Evolutionary conservation across 2,113 vertebrate genomes (phyloP), one percentile per base, ranked within the genome.

Genomic region (Plecturocebus donacophilus): DNA sequence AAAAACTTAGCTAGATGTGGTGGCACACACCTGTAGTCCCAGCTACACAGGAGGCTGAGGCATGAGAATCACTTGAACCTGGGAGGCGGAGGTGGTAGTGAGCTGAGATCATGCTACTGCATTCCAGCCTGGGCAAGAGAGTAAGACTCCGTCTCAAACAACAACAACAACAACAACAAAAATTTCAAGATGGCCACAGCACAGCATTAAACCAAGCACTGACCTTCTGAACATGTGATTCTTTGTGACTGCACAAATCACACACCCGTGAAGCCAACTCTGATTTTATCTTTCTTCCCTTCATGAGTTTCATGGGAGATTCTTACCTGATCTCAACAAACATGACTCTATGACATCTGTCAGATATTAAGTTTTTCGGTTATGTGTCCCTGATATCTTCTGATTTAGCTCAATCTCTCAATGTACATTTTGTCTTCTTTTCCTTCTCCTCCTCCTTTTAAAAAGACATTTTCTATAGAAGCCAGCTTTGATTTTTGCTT

Each of bases 401-500:
- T 94, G 94, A 80, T 87, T 97, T 91, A n/a, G 90, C 64, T 25
- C 54, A 21, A 1, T 87, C 20, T 58, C 32, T 66, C 35, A 4
- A 8, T 49, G 13, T 54, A 16, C 87, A 20, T 82, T 88, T 54
- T 82, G 38, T 79, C 35, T 75, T 21, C 8, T 49, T 90, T 45
- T 49, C 75, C 19, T 56, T 91, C 73, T 87, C 76, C 40, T 91
- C 14, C 52, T 79, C 42, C n/a, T 85, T 83, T 70, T 8, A 17
- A 86, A 61, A 82, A 95, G 52, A 17, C 27, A n/a, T 79, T 93
- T 85, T 49, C 75, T 94, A 94, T 87, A 87, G 83, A 95, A 95
- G 52, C 79, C 84, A 92, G 95, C 85, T 96, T 73, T 94, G 40
- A 68, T 94, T 90, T 95, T 86, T 96, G 94, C 56, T 96, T 96